Conservation (phyloP, 2,888 invertebrate genomes). For the Calameuta idolon region DNA sequence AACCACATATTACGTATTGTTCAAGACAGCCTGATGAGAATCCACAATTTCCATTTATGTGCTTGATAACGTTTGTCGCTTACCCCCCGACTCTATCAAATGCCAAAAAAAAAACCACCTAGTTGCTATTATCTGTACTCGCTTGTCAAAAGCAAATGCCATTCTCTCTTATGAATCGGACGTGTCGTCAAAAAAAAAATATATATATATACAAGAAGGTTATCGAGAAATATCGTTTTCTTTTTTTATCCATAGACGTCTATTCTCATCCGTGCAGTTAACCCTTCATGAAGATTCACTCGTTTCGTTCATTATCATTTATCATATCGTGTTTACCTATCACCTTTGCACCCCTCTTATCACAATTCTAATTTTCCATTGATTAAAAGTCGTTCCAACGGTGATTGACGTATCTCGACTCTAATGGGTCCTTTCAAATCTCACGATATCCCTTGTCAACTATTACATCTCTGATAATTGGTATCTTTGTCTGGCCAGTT, state of each 20-base stretch:
- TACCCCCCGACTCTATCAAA: neutral
- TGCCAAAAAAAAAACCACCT: neutral
- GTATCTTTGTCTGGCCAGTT: constrained; percentile 54
- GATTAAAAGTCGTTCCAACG: neutral
- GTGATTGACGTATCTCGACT: neutral
- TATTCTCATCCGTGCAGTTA: neutral
- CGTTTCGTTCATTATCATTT: neutral
- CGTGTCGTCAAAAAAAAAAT: neutral
- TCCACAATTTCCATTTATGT: constrained; percentile 14
- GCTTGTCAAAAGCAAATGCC: too few relatives aligned
- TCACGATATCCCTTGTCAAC: neutral
- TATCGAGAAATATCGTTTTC: neutral
- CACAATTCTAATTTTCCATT: neutral
- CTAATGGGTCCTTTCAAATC: neutral
- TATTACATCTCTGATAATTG: constrained; percentile 35
- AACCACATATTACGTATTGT: constrained; percentile 27
- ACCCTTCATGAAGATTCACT: neutral
- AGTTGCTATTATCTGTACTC: too few relatives aligned
- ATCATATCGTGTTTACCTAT: neutral
- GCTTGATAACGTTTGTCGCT: constrained; percentile 14
- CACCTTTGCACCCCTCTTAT: neutral
- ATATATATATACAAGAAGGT: neutral
- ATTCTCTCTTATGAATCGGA: too few relatives aligned
- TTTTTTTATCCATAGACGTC: neutral
- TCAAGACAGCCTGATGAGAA: neutral